These are phyloP conservation scores for Watsonalla cultraria DNA, from an alignment of 2,888 invertebrate genomes.

Conservation along the genomic window DNA sequence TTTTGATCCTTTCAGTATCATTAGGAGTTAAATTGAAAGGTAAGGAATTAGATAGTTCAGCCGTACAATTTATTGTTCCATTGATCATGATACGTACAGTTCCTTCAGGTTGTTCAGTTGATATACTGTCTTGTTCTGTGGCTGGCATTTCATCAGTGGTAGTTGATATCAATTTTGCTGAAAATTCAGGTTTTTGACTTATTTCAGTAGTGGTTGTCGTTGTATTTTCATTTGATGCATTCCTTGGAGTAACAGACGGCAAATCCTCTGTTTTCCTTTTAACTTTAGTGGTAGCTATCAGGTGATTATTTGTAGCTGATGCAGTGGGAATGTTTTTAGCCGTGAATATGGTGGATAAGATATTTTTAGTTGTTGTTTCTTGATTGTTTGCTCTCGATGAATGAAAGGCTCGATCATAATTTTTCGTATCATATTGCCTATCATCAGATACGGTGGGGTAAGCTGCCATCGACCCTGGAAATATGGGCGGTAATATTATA, in stretches of 20 bases:
- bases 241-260: constrained; percentile 16
- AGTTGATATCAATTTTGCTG: constrained; percentile 18
- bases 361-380: constrained; percentile 42
- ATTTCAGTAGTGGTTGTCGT: constrained; percentile 20
- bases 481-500: not conserved
- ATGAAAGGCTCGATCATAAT: constrained; percentile 50
- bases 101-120: constrained; percentile 55
- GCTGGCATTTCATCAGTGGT: constrained; percentile 16
- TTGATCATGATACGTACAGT: constrained; percentile 61
- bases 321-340: constrained; percentile 33
- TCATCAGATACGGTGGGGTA: constrained; percentile 26
- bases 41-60: constrained; percentile 61
- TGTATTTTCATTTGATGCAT: constrained; percentile 14
- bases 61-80: constrained; percentile 68
- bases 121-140: constrained; percentile 21
- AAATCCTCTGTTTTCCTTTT: constrained; percentile 56
- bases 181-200: constrained; percentile 17
- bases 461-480: constrained; percentile 28
- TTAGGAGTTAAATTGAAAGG: constrained; percentile 45
- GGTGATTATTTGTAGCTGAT: constrained; percentile 32
- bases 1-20: constrained; percentile 38
- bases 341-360: constrained; percentile 27
- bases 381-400: constrained; percentile 34
- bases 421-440: constrained; percentile 31
- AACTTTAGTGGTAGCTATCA: constrained; percentile 48